A percentile compares a stretch with the other conserved stretches of the same genome.
phyloP scores from a whole-genome alignment of 2,797 vertebrate genomes.

The Pygocentrus nattereri region DNA sequence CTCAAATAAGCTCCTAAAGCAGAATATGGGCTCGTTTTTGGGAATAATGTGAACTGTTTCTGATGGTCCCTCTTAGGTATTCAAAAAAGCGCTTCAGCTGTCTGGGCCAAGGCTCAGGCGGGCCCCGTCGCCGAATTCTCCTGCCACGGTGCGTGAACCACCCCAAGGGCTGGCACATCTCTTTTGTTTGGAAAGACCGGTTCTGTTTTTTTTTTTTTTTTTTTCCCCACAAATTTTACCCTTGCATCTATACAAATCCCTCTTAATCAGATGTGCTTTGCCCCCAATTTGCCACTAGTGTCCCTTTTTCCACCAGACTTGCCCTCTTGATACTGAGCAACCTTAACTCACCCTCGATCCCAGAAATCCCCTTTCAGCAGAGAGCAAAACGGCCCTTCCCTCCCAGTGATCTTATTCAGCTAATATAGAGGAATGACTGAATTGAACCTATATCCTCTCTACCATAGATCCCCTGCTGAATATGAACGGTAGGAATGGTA shows the following conservation, averaged over 20 bases:
- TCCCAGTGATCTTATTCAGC: conserved; percentile 13
- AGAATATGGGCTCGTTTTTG: conserved; percentile 21
- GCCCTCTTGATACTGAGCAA: conserved; percentile 23
- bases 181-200: conserved; percentile 42
- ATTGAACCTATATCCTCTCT: conserved; percentile 10
- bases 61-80: conserved; percentile 71
- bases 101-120: conserved; percentile 69
- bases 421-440: conserved; percentile 25
- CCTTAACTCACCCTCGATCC: conserved; percentile 32
- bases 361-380: background rate
- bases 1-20: background rate
- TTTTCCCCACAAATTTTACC: background rate
- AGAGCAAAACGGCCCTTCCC: conserved; percentile 14
- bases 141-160: conserved; percentile 78
- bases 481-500: background rate
- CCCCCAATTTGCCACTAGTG: conserved; percentile 27
- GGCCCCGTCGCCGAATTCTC: conserved; percentile 73
- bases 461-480: conserved; percentile 18
- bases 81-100: conserved; percentile 78
- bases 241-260: conserved; percentile 8
- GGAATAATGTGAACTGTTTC: conserved; percentile 59
- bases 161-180: conserved; percentile 43
- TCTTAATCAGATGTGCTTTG: conserved; percentile 18
- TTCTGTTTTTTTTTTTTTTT: conserved; percentile 39
- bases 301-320: conserved; percentile 15